A percentile compares a stretch with the other conserved stretches of the same genome.
Evolutionary conservation across 2,113 vertebrate genomes (phyloP).

Genomic region (Hippocampus comes): DNA sequence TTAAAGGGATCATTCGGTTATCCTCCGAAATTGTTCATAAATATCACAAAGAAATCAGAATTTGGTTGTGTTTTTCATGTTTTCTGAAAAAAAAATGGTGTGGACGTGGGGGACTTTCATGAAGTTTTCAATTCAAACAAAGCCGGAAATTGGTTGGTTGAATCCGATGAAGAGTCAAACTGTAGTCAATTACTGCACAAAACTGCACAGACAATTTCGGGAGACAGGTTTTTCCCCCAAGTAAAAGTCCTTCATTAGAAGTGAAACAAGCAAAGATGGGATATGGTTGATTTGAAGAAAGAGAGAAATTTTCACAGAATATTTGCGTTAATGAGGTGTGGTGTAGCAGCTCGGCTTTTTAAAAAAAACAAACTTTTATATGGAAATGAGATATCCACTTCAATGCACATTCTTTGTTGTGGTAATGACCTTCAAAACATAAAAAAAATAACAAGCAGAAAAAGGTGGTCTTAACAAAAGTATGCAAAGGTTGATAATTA

Average conservation of each 20-base stretch:
- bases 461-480: conserved; percentile 30
- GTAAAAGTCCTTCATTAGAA: background rate
- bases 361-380: conserved; percentile 50
- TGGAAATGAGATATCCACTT: conserved; percentile 60
- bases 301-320: conserved; percentile 30
- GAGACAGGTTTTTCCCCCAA: background rate
- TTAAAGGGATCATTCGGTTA: too few relatives aligned
- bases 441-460: conserved; percentile 38
- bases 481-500: conserved; percentile 42
- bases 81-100: too few relatives aligned
- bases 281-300: conserved; percentile 30
- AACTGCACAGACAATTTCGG: background rate
- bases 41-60: too few relatives aligned
- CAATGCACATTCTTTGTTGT: conserved; percentile 56
- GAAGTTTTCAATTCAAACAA: background rate
- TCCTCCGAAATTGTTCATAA: too few relatives aligned
- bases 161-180: background rate
- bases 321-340: conserved; percentile 57
- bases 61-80: too few relatives aligned
- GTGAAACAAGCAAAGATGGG: conserved; percentile 5
- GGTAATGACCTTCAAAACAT: conserved; percentile 53
- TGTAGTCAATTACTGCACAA: background rate
- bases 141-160: background rate
- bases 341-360: conserved; percentile 11
- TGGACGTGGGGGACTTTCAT: background rate